Evolutionary conservation across 2,113 vertebrate species (phyloP), one percentile per base, ranked within the genome.

Genomic region (Atractosteus spatula): DNA sequence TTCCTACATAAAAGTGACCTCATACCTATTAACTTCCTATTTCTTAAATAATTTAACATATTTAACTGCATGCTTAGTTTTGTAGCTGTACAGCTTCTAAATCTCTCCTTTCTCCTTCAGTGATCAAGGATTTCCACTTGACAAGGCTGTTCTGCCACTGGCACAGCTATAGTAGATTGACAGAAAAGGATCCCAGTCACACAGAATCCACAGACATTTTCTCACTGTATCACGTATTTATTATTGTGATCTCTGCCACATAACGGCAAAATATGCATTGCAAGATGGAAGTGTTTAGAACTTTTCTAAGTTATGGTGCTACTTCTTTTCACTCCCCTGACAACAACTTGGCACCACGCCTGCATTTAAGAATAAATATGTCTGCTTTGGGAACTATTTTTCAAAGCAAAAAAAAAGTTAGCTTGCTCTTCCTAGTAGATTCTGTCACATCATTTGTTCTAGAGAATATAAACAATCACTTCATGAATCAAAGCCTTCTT

Each of bases 381-480:
- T 45, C 64, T 66, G 41, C 10, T 45, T 13, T 51, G 70, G 78
- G 74, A 80, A 78, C 76, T 74, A 75, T 76, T 76, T 78, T 68
- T 73, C 4, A 0, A 62, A n/a, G 67, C 6, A 71, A 79, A 79
- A 73, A 65, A 69, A 72, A 64, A 73, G 59, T 51, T 10, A 51
- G 47, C 47, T 7, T 10, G 47, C 47, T 51, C 47, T 51, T 51
- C 55, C 70, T 83, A 83, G 85, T 82, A 70, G 73, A 80, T 79
- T 82, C 75, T 75, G 81, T 78, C 73, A 29, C 74, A 70, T 56
- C 68, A 47, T 77, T 69, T 81, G 71, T 80, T 73, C 79, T 71
- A 62, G 79, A 83, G 77, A 77, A 76, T 43, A 56, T 55, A 68
- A 79, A 82, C 74, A 81, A 84, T 85, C 83, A 78, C 75, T 83